phyloP scores from a whole-genome alignment of 2,113 vertebrate species.

The Calypte anna region DNA sequence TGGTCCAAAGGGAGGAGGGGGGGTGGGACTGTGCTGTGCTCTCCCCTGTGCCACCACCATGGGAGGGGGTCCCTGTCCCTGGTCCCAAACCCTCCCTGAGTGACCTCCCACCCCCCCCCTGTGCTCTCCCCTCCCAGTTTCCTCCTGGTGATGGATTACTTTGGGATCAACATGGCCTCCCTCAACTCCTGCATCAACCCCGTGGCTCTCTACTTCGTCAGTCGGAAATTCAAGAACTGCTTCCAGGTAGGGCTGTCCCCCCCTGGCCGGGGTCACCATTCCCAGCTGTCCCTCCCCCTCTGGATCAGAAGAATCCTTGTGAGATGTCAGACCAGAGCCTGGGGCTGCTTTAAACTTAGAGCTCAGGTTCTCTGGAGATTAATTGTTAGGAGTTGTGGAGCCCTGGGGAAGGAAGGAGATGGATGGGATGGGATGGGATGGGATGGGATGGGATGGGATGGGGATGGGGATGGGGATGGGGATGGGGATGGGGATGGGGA shows the following conservation, averaged over 20 bases:
- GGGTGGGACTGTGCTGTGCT: background rate
- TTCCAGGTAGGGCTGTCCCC: constrained; percentile 82
- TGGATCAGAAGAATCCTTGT: too few species aligned
- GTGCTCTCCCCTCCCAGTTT: constrained; percentile 73
- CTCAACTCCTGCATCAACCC: constrained; percentile 95
- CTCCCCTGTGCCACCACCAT: background rate
- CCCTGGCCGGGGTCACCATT: accelerated
- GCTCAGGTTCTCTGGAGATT: too few species aligned
- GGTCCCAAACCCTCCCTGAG: background rate
- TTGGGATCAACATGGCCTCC: constrained; percentile 94
- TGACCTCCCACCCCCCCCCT: background rate
- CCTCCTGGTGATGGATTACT: constrained; percentile 92
- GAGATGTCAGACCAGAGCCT: too few species aligned
- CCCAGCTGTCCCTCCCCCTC: background rate
- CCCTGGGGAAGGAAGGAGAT: too few species aligned
- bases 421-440: too few species aligned
- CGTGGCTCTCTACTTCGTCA: constrained; percentile 92
- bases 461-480: background rate
- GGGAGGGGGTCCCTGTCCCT: background rate
- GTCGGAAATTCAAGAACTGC: constrained; percentile 93
- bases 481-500: background rate
- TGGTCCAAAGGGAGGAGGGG: background rate
- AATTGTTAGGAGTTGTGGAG: too few species aligned
- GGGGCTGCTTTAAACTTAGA: too few species aligned
- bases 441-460: too few species aligned